Base-by-base conservation (phyloP, 2,888 invertebrate genomes). In the Eugnorisma glareosa region DNA sequence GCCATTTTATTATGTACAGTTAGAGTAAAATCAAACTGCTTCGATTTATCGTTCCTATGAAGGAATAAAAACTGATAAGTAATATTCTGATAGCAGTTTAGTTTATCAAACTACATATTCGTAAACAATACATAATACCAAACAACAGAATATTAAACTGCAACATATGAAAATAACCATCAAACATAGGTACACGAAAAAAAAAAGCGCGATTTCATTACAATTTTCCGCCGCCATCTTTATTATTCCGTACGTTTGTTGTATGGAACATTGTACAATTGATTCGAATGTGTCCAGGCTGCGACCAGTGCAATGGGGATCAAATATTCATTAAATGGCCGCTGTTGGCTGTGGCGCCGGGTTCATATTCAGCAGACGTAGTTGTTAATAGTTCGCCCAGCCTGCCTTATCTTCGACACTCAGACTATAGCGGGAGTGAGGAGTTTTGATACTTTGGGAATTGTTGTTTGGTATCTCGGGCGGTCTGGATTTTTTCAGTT, bases 291-390 rank as follows among this genome's bases (percentile, higher is more conserved):
- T 92, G 90, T 91, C 86, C 90, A 70, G 61, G 88, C 84, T 89
- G 89, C 90, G 89, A 90, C 90, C 90, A 92, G 90, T 93, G 92
- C 92, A 92, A 91, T 89, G 88, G 82, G 89, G 91, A 93, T 94
- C 93, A 93, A 95, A 94, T 94, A 95, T 95, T 95, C 95, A 95
- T 95, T 95, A 94, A 93, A 94, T 91, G 91, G 92, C 91, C 90
- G 87, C 90, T 88, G 90, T 90, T 86, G 89, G 89, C 88, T 88
- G 89, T 86, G 89, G 91, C 89, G 85, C 90, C 83, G 89, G 90
- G 90, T 94, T 94, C 94, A 94, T 94, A 95, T 95, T 95, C 95
- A 93, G 90, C 88, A 92, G 93, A 92, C 94, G 93, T 93, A 91
- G 90, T 92, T 93, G 94, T 94, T 95, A 95, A 95, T 95, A 95